These are phyloP conservation scores for Cassiopea andromeda DNA, from an alignment of 30 jellyfish, hydroid and myxozoan genomes.

Conservation along the genomic window DNA sequence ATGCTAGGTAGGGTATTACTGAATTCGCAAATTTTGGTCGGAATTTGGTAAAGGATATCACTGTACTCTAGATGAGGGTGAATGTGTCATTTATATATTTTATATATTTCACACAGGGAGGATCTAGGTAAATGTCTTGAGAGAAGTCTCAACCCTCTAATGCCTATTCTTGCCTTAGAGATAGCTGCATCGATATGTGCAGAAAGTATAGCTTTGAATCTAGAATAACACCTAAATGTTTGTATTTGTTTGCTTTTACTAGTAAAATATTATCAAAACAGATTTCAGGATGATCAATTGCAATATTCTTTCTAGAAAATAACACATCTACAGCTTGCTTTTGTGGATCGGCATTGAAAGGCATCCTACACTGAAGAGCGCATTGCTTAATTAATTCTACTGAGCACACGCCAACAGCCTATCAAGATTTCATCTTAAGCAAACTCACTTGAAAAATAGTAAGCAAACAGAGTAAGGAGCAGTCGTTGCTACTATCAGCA, in stretches of 20 bases:
- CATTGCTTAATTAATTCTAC: too few relatives aligned
- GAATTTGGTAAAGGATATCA: neutral
- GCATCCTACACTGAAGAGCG: too few relatives aligned
- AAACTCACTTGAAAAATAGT: conserved; percentile 66
- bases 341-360: neutral
- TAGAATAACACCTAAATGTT: conserved; percentile 51
- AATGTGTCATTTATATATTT: conserved; percentile 16
- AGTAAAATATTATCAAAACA: conserved; percentile 3
- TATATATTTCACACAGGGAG: conserved; percentile 19
- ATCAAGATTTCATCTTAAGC: neutral
- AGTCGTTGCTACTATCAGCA: conserved; percentile 58
- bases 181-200: conserved; percentile 49
- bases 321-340: conserved; percentile 22
- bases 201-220: conserved; percentile 47
- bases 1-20: neutral
- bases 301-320: conserved; percentile 23
- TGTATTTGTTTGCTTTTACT: neutral
- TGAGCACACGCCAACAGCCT: too few relatives aligned
- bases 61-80: conserved; percentile 19
- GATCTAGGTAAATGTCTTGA: conserved; percentile 56
- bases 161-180: conserved; percentile 39
- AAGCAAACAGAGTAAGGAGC: conserved; percentile 75
- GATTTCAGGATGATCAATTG: conserved; percentile 34
- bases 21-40: too few relatives aligned
- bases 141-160: conserved; percentile 57